These are phyloP conservation scores for Leptoteleia sp. DNA, from an alignment of 1,140 invertebrate genomes.

Conservation along the genomic window DNA sequence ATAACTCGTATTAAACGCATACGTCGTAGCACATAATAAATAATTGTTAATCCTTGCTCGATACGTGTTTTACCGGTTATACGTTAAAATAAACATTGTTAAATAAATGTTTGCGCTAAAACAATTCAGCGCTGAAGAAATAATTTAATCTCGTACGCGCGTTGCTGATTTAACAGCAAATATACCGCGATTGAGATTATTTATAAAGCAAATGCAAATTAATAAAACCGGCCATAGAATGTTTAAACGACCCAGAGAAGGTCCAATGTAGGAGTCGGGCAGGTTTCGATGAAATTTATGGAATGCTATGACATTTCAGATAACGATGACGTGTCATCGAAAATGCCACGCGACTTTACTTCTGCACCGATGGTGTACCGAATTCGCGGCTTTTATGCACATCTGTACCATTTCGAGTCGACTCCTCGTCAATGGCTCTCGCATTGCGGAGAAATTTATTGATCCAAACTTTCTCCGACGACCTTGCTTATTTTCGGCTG, in stretches of 20 bases:
- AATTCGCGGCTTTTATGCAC: slow-evolving; percentile 59
- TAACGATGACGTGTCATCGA: slow-evolving; percentile 17
- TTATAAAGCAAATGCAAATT: slow-evolving; percentile 43
- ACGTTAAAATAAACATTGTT: too few species aligned
- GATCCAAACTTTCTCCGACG: slow-evolving; percentile 65
- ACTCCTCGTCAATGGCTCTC: slow-evolving; percentile 60
- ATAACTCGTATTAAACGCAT: too few species aligned
- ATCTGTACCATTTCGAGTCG: slow-evolving; percentile 45
- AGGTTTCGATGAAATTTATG: slow-evolving; percentile 27
- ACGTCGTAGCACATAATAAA: too few species aligned
- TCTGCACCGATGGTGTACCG: slow-evolving; percentile 12
- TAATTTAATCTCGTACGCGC: too few species aligned
- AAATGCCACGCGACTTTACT: slow-evolving; percentile 35
- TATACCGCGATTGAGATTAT: background rate
- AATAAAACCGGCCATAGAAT: slow-evolving; percentile 23
- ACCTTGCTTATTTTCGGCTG: slow-evolving; percentile 66
- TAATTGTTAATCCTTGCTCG: too few species aligned
- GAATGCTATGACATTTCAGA: slow-evolving; percentile 38
- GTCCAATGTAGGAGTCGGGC: slow-evolving; percentile 38
- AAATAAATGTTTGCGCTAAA: too few species aligned
- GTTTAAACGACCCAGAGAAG: slow-evolving; percentile 48
- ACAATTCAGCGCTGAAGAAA: too few species aligned
- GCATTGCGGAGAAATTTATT: slow-evolving; percentile 66
- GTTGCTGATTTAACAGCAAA: background rate
- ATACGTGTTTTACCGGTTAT: too few species aligned